Base-by-base conservation (phyloP, 2,797 vertebrate species). In the Bradypus variegatus region DNA sequence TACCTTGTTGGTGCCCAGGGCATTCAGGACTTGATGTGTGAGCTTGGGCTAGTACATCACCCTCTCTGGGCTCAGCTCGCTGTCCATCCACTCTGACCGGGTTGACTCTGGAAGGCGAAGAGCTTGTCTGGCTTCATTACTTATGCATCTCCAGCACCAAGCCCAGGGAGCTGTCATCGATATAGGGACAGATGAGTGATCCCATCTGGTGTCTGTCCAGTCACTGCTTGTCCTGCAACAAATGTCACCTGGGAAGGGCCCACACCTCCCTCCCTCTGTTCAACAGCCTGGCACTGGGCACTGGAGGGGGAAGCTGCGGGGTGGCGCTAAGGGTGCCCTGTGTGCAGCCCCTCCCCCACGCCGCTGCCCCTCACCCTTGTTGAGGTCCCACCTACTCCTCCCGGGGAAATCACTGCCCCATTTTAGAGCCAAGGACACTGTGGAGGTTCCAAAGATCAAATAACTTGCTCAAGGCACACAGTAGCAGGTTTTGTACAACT, bases 301-400 rank as follows among this genome's bases (percentile, higher is more conserved):
- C 36, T 2, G 19, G 58, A 86, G 91, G 8, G 8, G 3, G 23
- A 18, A 19, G 70, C 25, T 0, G 21, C 29, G 21, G 21, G 5
- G 9, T 8, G 29, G 38, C 15, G 15, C 77, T 18, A 19, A 9
- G 76, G 21, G 38, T 15, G 16, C 3, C 67, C 58, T 23, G 19
- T 23, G 19, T 14, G 10, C 31, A 5, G 27, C 8, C 15, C 19
- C 18, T 4, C 9, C 0, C 0, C 4, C 1, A 45, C 13, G 6
- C 36, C 12, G 33, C 25, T 14, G 18, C 58, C 62, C 13, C 29
- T 67, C 2, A 7, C 5, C 6, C 4, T 2, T 8, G 19, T 10
- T 11, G 5, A 6, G 19, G 31, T 10, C 27, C 10, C 29, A 2
- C 6, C 19, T 4, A 19, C 36, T 13, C 75, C 36, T 73, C 65